Evolutionary conservation across 2,113 vertebrate genomes (phyloP), one percentile per base, ranked within the genome.

Genomic region (Hystrix brachyura): DNA sequence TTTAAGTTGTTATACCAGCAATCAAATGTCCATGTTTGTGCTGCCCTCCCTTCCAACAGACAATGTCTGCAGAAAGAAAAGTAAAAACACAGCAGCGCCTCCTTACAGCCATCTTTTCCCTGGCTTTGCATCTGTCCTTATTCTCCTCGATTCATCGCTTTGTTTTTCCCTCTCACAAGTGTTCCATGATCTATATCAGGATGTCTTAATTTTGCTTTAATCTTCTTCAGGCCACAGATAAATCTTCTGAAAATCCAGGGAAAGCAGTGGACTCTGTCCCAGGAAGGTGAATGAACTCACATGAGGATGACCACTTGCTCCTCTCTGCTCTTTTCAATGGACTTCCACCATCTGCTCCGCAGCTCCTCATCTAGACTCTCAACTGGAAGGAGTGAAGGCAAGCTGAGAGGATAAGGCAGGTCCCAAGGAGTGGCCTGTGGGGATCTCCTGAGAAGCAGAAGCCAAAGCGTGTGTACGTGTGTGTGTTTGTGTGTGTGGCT

Each of bases 341-440:
- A 7, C 15, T 25, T 14, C 10, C 1, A 15, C 6, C 3, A 29
- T 64, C 17, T 2, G 1, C 14, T 29, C 46, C 29, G 4, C 43
- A 9, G 0, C 11, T 38, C 34, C 8, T 34, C 72, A 3, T 48
- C 34, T 55, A 25, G 9, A 25, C 29, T 32, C 69, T 89, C 18
- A 76, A 25, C 17, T 34, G 55, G 32, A 7, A 32, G 15, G 38
- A 48, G 15, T 15, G 32, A 1, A 3, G 46, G 14, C 14, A 6
- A 48, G 15, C 71, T 34, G 71, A 78, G 10, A 14, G 4, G 25
- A 1, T 19, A 27, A 5, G 13, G 29, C 5, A 43, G 8, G 48
- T 32, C 10, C 57, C 1, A 1, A 4, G 4, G 21, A 13, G 38
- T 6, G 18, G 11, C 1, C 4, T 9, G 2, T 2, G 19, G 13